Conservation (phyloP, 2,888 invertebrate genomes). For the Limnephilus auricula region DNA sequence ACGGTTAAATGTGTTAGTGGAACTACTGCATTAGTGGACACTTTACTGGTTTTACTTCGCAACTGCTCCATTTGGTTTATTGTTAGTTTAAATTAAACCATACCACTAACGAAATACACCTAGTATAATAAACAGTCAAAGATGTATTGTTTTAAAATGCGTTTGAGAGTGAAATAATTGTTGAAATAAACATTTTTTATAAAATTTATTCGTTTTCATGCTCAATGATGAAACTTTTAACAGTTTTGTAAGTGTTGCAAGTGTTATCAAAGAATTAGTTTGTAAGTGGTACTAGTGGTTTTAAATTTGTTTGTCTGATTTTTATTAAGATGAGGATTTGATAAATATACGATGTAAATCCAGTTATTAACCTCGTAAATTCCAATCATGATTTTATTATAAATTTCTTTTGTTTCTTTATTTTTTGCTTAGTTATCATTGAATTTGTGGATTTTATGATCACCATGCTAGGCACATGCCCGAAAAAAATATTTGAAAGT, state of each 20-base stretch:
- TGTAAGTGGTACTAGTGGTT: not conserved
- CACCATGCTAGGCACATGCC: no score
- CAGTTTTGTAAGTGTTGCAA: no score
- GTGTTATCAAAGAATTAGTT: not conserved
- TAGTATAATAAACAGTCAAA: not conserved
- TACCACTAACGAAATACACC: not conserved
- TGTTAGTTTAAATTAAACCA: not conserved
- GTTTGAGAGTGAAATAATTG: not conserved
- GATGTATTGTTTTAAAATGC: not conserved
- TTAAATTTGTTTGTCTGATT: not conserved
- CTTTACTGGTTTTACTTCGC: not conserved
- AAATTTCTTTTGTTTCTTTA: no score
- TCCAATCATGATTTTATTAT: no score
- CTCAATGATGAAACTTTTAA: not conserved
- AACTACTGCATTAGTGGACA: not conserved
- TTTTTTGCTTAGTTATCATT: no score
- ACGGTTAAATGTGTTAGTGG: not conserved
- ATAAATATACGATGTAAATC: not conserved
- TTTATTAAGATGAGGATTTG: not conserved
- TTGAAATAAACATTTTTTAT: not conserved
- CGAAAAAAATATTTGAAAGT: no score
- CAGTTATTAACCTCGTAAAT: no score
- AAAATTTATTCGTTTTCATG: not conserved
- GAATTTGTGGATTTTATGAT: no score
- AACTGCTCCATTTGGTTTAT: not conserved